phyloP scores from a whole-genome alignment of 2,888 invertebrate genomes.

The Tetanocera ferruginea region DNA sequence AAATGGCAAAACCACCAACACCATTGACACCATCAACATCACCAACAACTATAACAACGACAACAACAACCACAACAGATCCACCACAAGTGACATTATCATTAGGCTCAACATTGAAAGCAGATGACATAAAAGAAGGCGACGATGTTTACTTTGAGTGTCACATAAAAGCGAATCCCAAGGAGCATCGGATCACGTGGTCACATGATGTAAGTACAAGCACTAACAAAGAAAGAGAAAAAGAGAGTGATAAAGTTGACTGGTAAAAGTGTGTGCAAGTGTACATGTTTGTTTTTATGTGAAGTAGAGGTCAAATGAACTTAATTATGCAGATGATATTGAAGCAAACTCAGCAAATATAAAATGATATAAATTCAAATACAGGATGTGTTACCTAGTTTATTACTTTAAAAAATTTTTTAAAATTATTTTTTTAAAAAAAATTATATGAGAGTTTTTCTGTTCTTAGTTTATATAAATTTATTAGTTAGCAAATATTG shows the following conservation, averaged over 20 bases:
- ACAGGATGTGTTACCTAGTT: not conserved
- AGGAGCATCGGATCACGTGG: constrained; percentile 83
- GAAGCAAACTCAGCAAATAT: not conserved
- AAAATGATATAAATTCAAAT: not conserved
- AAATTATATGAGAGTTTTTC: too few relatives aligned
- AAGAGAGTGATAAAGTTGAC: not conserved
- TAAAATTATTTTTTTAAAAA: too few relatives aligned
- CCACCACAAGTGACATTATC: constrained; percentile 80
- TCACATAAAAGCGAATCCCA: constrained; percentile 82
- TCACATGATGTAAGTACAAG: constrained; percentile 78
- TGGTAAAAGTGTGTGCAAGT: not conserved
- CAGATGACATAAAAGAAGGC: constrained; percentile 83
- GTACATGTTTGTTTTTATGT: too few relatives aligned
- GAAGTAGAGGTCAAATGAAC: not conserved
- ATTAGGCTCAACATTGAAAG: constrained; percentile 81
- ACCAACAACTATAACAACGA: constrained; percentile 28
- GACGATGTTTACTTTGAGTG: constrained; percentile 87
- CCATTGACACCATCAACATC: constrained; percentile 22
- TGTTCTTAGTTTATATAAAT: too few relatives aligned
- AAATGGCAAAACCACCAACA: constrained; percentile 15
- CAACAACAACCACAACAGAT: constrained; percentile 71
- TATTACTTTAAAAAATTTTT: too few relatives aligned
- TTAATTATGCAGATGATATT: not conserved
- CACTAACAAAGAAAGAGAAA: not conserved
- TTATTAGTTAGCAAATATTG: too few relatives aligned